Base-by-base conservation (phyloP, 1,140 invertebrate species). In the Drosophila orena region DNA sequence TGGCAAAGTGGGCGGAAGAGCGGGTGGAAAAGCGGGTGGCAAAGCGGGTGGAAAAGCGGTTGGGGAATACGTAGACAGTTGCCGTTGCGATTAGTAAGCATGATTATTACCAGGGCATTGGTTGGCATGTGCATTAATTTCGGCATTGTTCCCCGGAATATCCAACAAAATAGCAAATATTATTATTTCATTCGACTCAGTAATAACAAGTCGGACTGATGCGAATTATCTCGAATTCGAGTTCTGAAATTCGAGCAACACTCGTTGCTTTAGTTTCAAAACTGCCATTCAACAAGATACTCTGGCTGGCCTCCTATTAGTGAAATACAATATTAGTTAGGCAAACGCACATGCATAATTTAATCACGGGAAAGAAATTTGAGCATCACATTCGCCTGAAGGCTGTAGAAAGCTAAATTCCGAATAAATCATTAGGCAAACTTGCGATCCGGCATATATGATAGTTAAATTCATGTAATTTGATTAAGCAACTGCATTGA, bases 41-140 rank as follows among this genome's bases (percentile, higher is more conserved):
- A n/a, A n/a, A n/a, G n/a, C n/a, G n/a, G n/a, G n/a, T n/a, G n/a
- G 30, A 46, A 7, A 22, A 14, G 12, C 4, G 20, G 12, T 4
- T 10, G 12, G 37, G 27, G 17, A n/a, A 35, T 61, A 57, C 58
- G 55, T 57, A 77, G 43, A 47, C 46, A 65, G 58, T 81, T 81
- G 55, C 62, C 74, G 61, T 73, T 58, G 53, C 72, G 46, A 65
- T 65, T 75, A 75, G 47, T 75, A 64, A 15, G 44, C 57, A 55
- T 56, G 49, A 54, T 61, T 60, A 61, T 72, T 40, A 20, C 44
- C 59, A 42, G 34, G 6, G 30, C 46, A 46, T 35, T 34, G 27
- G 14, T 24, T 22, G 49, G 20, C 58, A 40, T 50, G 37, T 34
- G 42, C 43, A 47, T 49, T 24, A 30, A 42, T 56, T 43, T 52